Base-by-base conservation (phyloP, 2,113 vertebrate species). In the Clinocottus analis region DNA sequence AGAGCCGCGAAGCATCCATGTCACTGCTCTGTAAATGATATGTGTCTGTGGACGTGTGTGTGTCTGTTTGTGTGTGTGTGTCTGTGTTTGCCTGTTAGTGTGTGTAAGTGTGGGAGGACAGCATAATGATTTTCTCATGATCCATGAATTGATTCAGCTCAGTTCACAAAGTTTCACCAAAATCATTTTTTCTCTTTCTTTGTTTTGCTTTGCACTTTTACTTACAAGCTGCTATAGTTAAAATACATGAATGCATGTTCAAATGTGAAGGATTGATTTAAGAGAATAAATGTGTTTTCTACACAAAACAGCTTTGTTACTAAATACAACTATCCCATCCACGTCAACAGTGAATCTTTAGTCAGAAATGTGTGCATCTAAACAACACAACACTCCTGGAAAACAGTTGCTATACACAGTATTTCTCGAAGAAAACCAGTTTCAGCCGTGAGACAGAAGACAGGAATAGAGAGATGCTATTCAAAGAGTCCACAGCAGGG, bases 401-500 rank as follows among this genome's bases (percentile, higher is more conserved):
- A 29, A 58, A 16, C 27, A 58, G 31, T 35, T 13, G 4, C 17
- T 21, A 21, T 41, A 27, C 10, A 41, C 16, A 19, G 23, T 21
- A 45, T 65, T 45, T 16, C 9, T 0, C 8, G 39, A 45, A 43
- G 17, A 68, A 62, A 73, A 80, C 37, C 11, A 0, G 58, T 51
- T 79, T 75, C 43, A 70, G 39, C 73, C 80, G 6, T 37, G 47
- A 41, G 81, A 59, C 71, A 72, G 33, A 56, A 65, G 43, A 71
- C 60, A 68, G 43, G 25, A 77, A 75, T 7, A 59, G 45, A 65
- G 17, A 75, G 47, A 72, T 51, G 17, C 5, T 77, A 49, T 76
- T 85, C 62, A 78, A 89, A 76, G 41, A 83, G 45, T 51, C 51
- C 69, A 77, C 64, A 91, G 77, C 47, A 71, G 67, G 77, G 74